A percentile compares a stretch with the other conserved stretches of the same genome.
These are phyloP conservation scores for Sinocyclocheilus rhinocerous DNA, from an alignment of 2,113 vertebrate species.

Conservation along the genomic window DNA sequence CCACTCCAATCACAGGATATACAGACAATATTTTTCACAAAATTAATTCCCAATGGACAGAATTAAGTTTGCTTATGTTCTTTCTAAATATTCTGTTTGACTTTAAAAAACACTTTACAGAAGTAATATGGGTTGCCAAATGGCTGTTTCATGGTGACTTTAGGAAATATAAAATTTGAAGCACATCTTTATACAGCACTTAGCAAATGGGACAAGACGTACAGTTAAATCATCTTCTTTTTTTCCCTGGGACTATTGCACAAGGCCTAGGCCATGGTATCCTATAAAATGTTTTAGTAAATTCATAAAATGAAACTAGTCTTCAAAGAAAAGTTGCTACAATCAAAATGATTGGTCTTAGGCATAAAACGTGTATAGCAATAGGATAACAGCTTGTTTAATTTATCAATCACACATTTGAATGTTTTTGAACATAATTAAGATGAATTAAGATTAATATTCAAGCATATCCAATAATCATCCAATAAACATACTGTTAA, in stretches of 20 bases:
- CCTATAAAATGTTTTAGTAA: too few relatives aligned
- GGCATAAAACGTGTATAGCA: not conserved
- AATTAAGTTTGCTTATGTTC: not conserved
- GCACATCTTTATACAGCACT: not conserved
- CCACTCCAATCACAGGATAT: not conserved
- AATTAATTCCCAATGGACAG: not conserved
- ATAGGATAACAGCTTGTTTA: not conserved
- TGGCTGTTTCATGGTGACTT: conserved; percentile 24
- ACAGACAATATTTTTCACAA: not conserved
- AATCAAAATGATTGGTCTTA: not conserved
- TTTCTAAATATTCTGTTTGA: not conserved
- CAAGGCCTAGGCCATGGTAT: not conserved
- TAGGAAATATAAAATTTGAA: not conserved
- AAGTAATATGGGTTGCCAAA: not conserved
- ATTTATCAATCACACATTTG: not conserved
- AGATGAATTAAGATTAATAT: not conserved
- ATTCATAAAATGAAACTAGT: not conserved
- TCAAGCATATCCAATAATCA: too few relatives aligned
- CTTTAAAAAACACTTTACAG: not conserved
- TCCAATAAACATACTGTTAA: too few relatives aligned
- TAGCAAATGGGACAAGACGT: not conserved
- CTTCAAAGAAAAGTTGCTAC: too few relatives aligned
- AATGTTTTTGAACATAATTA: too few relatives aligned
- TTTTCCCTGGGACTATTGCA: conserved; percentile 38
- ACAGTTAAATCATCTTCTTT: conserved; percentile 11